A percentile compares a stretch with the other conserved stretches of the same genome.
These are phyloP conservation scores for Apteryx owenii DNA, from an alignment of 2,113 vertebrate genomes.

Conservation along the genomic window DNA sequence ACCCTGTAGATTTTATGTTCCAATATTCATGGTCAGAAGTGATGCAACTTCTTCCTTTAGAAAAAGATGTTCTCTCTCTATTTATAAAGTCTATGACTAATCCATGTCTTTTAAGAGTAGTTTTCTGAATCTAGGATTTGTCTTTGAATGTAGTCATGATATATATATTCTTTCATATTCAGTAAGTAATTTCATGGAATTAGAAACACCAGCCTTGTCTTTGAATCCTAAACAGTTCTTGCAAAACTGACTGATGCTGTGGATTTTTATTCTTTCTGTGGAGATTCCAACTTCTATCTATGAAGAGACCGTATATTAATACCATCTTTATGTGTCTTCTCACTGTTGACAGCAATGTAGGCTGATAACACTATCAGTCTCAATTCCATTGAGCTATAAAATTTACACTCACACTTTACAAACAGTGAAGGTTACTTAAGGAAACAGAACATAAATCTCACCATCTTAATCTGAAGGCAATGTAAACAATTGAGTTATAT, in stretches of 20 bases:
- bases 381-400: not conserved
- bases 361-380: not conserved
- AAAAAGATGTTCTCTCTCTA: not conserved
- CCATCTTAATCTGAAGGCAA: not conserved
- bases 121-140: not conserved
- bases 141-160: not conserved
- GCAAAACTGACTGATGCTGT: fast-evolving
- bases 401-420: not conserved
- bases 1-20: not conserved
- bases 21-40: not conserved
- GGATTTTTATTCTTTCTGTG: not conserved
- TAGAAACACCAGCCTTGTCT: not conserved
- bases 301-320: not conserved
- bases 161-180: not conserved
- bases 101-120: not conserved
- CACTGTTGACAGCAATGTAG: not conserved
- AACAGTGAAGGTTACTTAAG: not conserved
- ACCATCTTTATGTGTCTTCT: not conserved
- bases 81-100: not conserved
- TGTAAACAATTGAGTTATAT: not conserved
- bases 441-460: not conserved
- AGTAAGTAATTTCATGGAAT: not conserved
- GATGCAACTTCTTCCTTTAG: not conserved
- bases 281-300: not conserved
- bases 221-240: not conserved